A percentile compares a stretch with the other conserved stretches of the same genome.
These are phyloP conservation scores for Crotalus horridus DNA, from an alignment of 2,113 vertebrate species.

Conservation along the genomic window DNA sequence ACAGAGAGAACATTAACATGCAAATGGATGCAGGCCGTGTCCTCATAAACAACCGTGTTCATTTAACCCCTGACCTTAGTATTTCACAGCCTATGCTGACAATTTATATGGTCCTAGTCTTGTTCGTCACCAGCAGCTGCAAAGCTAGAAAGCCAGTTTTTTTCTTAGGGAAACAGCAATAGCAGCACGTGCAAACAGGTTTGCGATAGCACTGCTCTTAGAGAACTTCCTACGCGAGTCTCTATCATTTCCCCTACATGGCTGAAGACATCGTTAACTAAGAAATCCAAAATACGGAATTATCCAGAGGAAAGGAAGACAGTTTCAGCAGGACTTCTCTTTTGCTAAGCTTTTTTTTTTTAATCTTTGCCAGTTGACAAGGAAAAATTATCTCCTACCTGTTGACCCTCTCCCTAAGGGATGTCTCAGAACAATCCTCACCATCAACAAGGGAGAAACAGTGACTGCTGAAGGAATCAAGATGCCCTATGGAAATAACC, in stretches of 20 bases:
- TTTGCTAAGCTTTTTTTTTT: not conserved
- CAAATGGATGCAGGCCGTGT: slow-evolving; percentile 98
- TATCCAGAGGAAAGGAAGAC: not conserved
- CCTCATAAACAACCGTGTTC: slow-evolving; percentile 99
- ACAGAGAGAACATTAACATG: slow-evolving; percentile 96
- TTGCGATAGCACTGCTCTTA: slow-evolving; percentile 21
- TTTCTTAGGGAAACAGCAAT: not conserved
- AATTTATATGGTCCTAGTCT: slow-evolving; percentile 88
- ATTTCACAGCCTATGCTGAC: slow-evolving; percentile 99
- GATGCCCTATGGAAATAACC: not conserved
- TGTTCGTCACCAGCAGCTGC: slow-evolving; percentile 52
- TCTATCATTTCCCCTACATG: not conserved
- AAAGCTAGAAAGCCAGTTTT: slow-evolving; percentile 49
- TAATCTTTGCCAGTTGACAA: not conserved
- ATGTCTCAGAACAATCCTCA: not conserved
- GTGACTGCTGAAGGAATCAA: not conserved
- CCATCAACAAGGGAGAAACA: not conserved
- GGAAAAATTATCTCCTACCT: not conserved
- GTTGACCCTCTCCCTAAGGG: not conserved
- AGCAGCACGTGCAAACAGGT: not conserved
- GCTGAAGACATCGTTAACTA: too few species aligned
- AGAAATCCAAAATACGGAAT: not conserved
- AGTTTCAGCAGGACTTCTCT: not conserved
- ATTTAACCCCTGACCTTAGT: slow-evolving; percentile 95
- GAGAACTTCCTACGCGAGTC: slow-evolving; percentile 22